phyloP scores from a whole-genome alignment of 2,888 invertebrate genomes.

The Scrobipalpa costella region DNA sequence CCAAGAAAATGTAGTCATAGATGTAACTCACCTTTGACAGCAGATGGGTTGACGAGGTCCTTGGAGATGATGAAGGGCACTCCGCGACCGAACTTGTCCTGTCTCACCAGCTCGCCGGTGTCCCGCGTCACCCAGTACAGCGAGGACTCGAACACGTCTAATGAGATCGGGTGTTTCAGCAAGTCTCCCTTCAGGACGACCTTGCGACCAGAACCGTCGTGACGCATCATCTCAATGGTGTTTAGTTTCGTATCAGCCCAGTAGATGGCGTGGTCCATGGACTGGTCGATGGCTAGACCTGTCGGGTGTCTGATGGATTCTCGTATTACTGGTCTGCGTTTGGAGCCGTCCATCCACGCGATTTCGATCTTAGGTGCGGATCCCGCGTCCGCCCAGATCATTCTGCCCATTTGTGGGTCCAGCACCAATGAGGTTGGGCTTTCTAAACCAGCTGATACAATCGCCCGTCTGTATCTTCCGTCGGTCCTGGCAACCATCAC shows the following conservation, averaged over 20 bases:
- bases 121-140: slow-evolving; percentile 96
- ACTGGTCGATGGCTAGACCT: slow-evolving; percentile 94
- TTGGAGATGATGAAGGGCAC: slow-evolving; percentile 91
- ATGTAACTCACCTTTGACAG: slow-evolving; percentile 85
- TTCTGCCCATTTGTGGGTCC: slow-evolving; percentile 91
- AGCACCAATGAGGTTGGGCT: slow-evolving; percentile 94
- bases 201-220: slow-evolving; percentile 89
- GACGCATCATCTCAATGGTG: slow-evolving; percentile 91
- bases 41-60: slow-evolving; percentile 92
- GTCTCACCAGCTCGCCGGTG: slow-evolving; percentile 91
- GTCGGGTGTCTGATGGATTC: slow-evolving; percentile 93
- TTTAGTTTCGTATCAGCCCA: slow-evolving; percentile 98
- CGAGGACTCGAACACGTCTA: slow-evolving; percentile 97
- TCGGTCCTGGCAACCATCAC: slow-evolving; percentile 95
- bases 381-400: slow-evolving; percentile 98
- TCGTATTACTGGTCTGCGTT: slow-evolving; percentile 89
- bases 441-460: slow-evolving; percentile 90
- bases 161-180: slow-evolving; percentile 89
- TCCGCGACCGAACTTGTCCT: slow-evolving; percentile 98
- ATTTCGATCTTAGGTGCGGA: slow-evolving; percentile 95
- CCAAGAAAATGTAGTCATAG: neutral
- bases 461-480: slow-evolving; percentile 91
- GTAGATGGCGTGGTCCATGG: slow-evolving; percentile 93
- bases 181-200: slow-evolving; percentile 86
- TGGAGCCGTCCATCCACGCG: slow-evolving; percentile 98